A percentile compares a stretch with the other conserved stretches of the same genome.
Conservation (phyloP, 64 coral and sea anemone species). For the Dendronephthya gigantea region DNA sequence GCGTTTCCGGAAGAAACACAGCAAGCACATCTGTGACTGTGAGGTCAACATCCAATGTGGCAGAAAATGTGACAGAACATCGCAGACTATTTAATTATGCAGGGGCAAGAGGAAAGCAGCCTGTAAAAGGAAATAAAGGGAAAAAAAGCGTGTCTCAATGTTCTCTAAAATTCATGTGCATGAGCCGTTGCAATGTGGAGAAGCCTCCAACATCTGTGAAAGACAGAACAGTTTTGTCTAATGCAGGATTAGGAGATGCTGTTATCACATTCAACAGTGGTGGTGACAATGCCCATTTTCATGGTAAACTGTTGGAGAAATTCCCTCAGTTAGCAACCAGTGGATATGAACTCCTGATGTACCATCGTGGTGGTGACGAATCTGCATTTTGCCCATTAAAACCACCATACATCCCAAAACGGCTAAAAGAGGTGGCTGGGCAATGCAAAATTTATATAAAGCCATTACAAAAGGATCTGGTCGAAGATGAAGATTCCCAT, state of each 20-base stretch:
- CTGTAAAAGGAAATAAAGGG: not conserved
- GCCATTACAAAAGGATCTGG: not conserved
- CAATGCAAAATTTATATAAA: not conserved
- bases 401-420: not conserved
- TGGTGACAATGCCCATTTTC: not conserved
- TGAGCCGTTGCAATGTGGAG: not conserved
- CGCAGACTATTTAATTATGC: not conserved
- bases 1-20: no score
- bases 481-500: not conserved
- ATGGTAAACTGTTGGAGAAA: not conserved
- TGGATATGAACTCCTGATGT: not conserved
- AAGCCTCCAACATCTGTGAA: slow-evolving; percentile 5
- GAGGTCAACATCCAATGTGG: not conserved
- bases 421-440: not conserved
- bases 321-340: not conserved
- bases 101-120: not conserved
- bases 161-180: not conserved
- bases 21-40: no score
- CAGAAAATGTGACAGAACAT: not conserved
- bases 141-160: not conserved
- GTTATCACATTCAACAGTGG: not conserved
- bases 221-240: not conserved
- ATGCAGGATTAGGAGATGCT: not conserved
- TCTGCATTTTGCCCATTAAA: not conserved
- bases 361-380: not conserved